Conservation (phyloP, 2,888 invertebrate species). For the Lochmaea crataegi region DNA sequence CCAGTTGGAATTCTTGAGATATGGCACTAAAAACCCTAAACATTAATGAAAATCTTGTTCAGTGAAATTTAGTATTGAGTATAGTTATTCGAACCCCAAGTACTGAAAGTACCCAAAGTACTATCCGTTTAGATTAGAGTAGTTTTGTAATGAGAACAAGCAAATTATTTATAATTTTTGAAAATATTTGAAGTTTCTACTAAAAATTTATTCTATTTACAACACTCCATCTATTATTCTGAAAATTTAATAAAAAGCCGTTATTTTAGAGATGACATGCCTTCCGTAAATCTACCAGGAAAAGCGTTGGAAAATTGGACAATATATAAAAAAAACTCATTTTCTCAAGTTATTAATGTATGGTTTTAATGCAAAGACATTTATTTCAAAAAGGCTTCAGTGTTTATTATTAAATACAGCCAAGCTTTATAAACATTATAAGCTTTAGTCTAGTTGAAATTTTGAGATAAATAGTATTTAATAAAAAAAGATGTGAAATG, state of each 20-base stretch:
- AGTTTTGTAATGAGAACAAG: too few species aligned
- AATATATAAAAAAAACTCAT: background rate
- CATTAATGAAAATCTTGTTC: too few species aligned
- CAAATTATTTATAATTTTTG: background rate
- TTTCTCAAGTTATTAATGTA: background rate
- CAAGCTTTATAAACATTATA: background rate
- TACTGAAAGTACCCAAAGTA: too few species aligned
- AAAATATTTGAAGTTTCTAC: background rate
- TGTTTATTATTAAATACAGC: background rate
- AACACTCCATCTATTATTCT: background rate
- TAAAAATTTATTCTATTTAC: background rate
- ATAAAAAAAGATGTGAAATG: too few species aligned
- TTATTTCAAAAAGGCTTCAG: background rate
- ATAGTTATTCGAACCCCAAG: too few species aligned
- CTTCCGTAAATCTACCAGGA: background rate
- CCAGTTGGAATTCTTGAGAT: too few species aligned
- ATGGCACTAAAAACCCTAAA: too few species aligned
- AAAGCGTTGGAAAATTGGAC: background rate
- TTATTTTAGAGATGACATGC: background rate
- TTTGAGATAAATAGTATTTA: too few species aligned
- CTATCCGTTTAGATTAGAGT: too few species aligned
- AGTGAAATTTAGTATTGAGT: too few species aligned
- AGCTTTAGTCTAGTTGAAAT: too few species aligned
- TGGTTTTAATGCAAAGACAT: background rate
- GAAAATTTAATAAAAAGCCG: background rate